Base-by-base conservation (phyloP, 2,888 invertebrate species). In the Alitta virens region DNA sequence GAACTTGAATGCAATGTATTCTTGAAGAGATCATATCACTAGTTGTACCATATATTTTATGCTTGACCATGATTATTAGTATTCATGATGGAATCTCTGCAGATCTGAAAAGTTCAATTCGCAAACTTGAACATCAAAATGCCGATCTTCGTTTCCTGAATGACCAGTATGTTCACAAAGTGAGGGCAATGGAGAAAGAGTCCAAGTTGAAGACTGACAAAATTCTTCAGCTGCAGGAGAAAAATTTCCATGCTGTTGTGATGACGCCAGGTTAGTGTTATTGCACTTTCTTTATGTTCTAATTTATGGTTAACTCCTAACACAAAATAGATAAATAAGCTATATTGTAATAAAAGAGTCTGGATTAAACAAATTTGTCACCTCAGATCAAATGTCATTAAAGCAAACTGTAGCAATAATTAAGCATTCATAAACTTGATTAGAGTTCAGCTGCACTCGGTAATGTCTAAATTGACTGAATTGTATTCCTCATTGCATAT, bases 141-240 rank as follows among this genome's bases (percentile, higher is more conserved):
- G 78, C 86, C 67, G 89, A 90, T 71, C 82, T 86, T 50, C 86
- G 85, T 73, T 85, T 88, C 69, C 77, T 84, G n/a, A 85, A 85
- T 63, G 84, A 85, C 33, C 84, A 85, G 69, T 85, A 86, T 74
- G 78, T 85, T 18, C 81, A 84, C 73, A 88, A 86, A 78, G 83
- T 88, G 18, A 86, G 86, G 71, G 84, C 85, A 66, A 77, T 90
- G 49, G 87, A 88, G 75, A 85, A 85, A 56, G 88, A 89, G 70
- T 83, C 89, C 5, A 80, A 85, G 46, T 87, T 86, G 69, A 86
- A 85, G 68, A 82, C 84, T 1, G 85, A 84, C 66, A 81, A 82
- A 68, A 85, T 86, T 65, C 77, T 85, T 23, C 82, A 84, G 63
- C 77, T 86, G 12, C 84, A 85, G 74, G 82, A 83, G 68, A 83